Percentiles rank a stretch among this genome's conserved stretches.
These are phyloP conservation scores for Microcebus jonahi DNA, from an alignment of 2,113 vertebrate species.

Conservation along the genomic window DNA sequence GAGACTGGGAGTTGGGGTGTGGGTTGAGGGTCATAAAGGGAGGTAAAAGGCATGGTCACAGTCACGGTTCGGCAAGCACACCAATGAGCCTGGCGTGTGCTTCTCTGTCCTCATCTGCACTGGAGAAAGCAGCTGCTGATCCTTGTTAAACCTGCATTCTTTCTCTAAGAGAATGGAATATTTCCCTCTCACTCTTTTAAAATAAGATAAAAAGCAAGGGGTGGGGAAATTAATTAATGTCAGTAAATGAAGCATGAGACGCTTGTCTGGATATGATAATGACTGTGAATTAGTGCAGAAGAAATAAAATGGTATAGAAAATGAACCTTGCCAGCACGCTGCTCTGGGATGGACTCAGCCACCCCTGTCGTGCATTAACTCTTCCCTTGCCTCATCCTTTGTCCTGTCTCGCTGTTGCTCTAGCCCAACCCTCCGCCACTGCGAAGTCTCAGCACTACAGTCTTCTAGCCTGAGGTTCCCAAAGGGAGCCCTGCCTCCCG, in stretches of 20 bases:
- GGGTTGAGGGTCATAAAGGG: not conserved
- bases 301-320: conserved; percentile 71
- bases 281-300: conserved; percentile 85
- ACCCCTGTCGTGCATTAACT: not conserved
- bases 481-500: not conserved
- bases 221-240: conserved; percentile 84
- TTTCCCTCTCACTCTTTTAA: conserved; percentile 76
- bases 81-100: not conserved
- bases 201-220: conserved; percentile 76
- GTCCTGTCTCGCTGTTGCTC: not conserved
- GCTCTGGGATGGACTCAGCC: conserved; percentile 44
- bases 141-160: conserved; percentile 57
- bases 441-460: not conserved
- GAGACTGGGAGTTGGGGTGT: not conserved
- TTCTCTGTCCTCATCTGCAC: not conserved
- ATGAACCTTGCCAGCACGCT: conserved; percentile 49
- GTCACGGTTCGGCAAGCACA: not conserved
- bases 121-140: conserved; percentile 56
- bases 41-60: not conserved
- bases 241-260: conserved; percentile 84
- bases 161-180: conserved; percentile 67
- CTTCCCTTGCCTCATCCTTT: not conserved
- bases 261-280: conserved; percentile 80
- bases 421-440: not conserved
- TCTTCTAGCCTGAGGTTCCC: not conserved